Evolutionary conservation across 2,888 invertebrate species (phyloP), one percentile per base, ranked within the genome.

Genomic region (Tetragonisca angustula): DNA sequence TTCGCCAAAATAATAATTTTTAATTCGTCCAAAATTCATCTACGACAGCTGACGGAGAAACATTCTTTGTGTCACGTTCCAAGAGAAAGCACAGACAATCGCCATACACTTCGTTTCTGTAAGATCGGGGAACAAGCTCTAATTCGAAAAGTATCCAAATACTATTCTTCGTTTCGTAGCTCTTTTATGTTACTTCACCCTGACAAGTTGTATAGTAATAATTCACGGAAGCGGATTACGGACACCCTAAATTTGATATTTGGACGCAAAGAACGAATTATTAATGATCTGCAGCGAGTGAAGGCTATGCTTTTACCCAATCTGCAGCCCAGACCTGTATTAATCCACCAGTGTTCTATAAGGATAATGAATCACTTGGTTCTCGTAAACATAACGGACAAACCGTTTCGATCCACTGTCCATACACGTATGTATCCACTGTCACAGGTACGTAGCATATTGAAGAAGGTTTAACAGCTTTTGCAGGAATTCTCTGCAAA

Each of bases 351-450:
- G 83, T 90, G 88, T 89, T 90, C 88, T 88, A 90, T 91, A 90
- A 90, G 91, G 89, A 87, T 92, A 91, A 92, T 91, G 91, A 92
- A 85, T 90, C 90, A 89, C 82, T 59, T 67, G 82, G 86, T 83
- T 77, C 74, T 82, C 80, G 69, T 64, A 83, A 69, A 82, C 73
- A 61, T 78, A 76, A 75, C 83, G 80, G 88, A 73, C 32, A 49
- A 61, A 17, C 19, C 61, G 1, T 61, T 17, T n/a, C 17, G 24
- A 27, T 4, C 4, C 61, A 9, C 61, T 24, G 4, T 9, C 1
- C 43, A 9, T 17, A 9, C n/a, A 9, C 15, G n/a, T n/a, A n/a
- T n/a, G n/a, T n/a, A 27, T 4, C 4, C 61, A 9, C 61, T 24
- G 4, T 9, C 1, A 13, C 56, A 56, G n/a, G n/a, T n/a, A 56